Evolutionary conservation across 1,140 invertebrate species (phyloP).

Genomic region (Zaprionus taronus): DNA sequence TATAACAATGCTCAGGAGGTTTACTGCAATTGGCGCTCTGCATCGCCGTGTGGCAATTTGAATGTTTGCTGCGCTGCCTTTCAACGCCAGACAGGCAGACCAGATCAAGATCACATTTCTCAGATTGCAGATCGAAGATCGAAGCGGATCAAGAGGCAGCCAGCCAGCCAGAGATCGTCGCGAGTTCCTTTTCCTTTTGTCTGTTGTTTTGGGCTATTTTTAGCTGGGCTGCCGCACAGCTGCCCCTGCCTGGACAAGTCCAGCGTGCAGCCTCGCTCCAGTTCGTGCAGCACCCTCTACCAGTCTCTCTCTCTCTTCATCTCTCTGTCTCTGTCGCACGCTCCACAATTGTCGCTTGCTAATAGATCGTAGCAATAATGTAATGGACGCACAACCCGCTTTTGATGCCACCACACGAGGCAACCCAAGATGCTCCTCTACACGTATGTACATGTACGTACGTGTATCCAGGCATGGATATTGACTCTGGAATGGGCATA

Average conservation of each 20-base stretch:
- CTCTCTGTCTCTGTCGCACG: slow-evolving; percentile 2
- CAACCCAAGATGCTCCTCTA: neutral
- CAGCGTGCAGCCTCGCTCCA: slow-evolving; percentile 17
- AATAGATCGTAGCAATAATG: slow-evolving; percentile 79
- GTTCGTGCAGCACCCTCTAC: neutral
- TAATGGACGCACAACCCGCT: slow-evolving; percentile 60
- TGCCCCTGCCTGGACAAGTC: slow-evolving; percentile 38
- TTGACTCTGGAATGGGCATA: slow-evolving; percentile 2
- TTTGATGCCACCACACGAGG: slow-evolving; percentile 17
- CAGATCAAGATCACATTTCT: slow-evolving; percentile 51
- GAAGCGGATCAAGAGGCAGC: slow-evolving; percentile 1
- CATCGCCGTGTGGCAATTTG: slow-evolving; percentile 16
- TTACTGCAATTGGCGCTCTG: slow-evolving; percentile 30
- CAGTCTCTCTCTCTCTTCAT: neutral
- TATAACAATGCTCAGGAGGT: slow-evolving; percentile 23
- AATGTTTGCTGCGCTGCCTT: slow-evolving; percentile 37
- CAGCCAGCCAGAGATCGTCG: neutral
- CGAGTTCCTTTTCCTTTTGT: neutral
- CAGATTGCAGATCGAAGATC: slow-evolving; percentile 41
- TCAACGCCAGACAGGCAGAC: slow-evolving; percentile 34
- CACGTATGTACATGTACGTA: neutral
- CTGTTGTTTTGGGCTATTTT: slow-evolving; percentile 25
- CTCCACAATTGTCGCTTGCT: slow-evolving; percentile 54
- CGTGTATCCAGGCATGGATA: neutral
- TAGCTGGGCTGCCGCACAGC: slow-evolving; percentile 25